A percentile compares a stretch with the other conserved stretches of the same genome.
These are phyloP conservation scores for Drosophila longiperda DNA, from an alignment of 2,888 invertebrate genomes.

Conservation along the genomic window DNA sequence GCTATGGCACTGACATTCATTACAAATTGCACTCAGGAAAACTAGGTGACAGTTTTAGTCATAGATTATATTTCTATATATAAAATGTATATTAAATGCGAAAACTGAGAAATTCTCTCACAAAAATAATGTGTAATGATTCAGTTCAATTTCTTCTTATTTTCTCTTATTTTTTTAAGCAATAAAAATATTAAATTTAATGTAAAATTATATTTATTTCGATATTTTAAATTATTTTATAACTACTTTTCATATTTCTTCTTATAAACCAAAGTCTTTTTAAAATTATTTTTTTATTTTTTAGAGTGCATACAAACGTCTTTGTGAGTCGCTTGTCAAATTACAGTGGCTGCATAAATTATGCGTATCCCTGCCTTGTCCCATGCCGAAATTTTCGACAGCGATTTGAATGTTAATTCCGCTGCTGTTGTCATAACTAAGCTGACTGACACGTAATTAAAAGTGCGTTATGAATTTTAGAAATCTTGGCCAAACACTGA, in stretches of 20 bases:
- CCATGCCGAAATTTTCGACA: constrained; percentile 16
- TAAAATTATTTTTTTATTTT: background rate
- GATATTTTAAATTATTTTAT: background rate
- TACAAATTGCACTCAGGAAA: constrained; percentile 21
- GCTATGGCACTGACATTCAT: constrained; percentile 51
- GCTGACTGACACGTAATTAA: constrained; percentile 75
- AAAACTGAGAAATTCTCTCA: background rate
- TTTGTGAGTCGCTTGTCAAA: constrained; percentile 36
- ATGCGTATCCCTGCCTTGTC: constrained; percentile 30
- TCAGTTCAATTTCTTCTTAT: background rate
- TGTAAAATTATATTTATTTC: background rate
- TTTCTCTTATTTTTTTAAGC: background rate
- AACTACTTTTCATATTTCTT: background rate
- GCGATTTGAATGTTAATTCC: constrained; percentile 61
- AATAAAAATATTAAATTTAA: background rate
- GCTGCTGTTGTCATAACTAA: constrained; percentile 45
- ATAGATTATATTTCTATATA: no score
- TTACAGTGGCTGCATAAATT: constrained; percentile 60
- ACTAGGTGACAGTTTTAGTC: background rate
- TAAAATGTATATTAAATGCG: background rate
- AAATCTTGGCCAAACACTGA: constrained; percentile 25
- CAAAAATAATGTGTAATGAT: background rate
- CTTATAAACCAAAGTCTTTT: background rate
- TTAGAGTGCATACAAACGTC: constrained; percentile 9
- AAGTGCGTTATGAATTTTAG: constrained; percentile 48